phyloP scores from a whole-genome alignment of 2,888 invertebrate species.

The Entomobrya proxima region DNA sequence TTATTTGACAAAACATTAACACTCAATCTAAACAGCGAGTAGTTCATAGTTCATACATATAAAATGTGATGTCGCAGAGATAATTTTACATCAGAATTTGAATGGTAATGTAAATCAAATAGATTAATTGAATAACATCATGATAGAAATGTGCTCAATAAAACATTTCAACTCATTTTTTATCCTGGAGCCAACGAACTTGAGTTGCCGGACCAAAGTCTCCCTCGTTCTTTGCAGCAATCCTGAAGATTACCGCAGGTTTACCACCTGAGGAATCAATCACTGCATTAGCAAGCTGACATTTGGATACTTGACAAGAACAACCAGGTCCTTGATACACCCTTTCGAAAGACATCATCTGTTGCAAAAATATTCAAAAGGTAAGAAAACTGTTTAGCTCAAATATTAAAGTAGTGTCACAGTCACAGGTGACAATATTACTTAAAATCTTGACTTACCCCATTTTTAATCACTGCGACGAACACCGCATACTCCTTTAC shows the following conservation, averaged over 20 bases:
- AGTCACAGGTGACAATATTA: too few species aligned
- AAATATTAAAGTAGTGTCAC: not conserved
- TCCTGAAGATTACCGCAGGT: constrained; percentile 35
- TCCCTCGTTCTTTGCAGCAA: constrained; percentile 6
- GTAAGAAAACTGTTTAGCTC: not conserved
- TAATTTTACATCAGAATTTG: too few species aligned
- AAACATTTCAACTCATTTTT: too few species aligned
- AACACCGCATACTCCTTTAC: not conserved
- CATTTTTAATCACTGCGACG: not conserved
- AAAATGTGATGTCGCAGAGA: too few species aligned
- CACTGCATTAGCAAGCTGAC: not conserved
- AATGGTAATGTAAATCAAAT: too few species aligned
- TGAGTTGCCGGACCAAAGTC: constrained; percentile 40
- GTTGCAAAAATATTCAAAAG: not conserved
- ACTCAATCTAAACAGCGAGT: too few species aligned
- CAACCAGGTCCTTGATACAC: not conserved
- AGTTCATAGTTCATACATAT: too few species aligned
- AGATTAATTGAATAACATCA: too few species aligned
- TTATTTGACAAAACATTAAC: too few species aligned
- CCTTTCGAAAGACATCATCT: not conserved
- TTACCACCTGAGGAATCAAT: not conserved
- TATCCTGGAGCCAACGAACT: constrained; percentile 42
- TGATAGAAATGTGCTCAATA: too few species aligned
- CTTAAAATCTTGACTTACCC: not conserved
- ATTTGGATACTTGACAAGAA: not conserved